Evolutionary conservation across 2,113 vertebrate genomes (phyloP), one percentile per base, ranked within the genome.

Genomic region (Ochotona curzoniae): DNA sequence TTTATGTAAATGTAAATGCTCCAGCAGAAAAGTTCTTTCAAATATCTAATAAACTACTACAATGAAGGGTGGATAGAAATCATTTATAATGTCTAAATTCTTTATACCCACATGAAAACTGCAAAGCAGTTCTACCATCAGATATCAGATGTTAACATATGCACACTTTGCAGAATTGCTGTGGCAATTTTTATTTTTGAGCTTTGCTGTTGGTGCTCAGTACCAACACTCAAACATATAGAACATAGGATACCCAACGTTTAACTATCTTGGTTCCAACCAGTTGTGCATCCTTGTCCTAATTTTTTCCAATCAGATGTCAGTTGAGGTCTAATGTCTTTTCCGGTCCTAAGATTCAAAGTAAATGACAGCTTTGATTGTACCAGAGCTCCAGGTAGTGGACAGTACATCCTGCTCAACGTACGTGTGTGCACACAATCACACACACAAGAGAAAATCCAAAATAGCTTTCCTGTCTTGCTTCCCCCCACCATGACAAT

Each of bases 401-500:
- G 28, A 69, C 83, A 83, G 81, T 18, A 54, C 14, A 26, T 76
- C 76, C 70, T 87, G 66, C 79, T 82, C 66, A 87, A 87, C 7
- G n/a, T 12, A 57, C 63, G 47, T 74, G 38, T 47, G 20, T 20
- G 51, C 35, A 71, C 25, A 80, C 35, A 80, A 70, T 32, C 64
- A 89, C n/a, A 51, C 66, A 25, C 67, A 89, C 92, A 75, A 92
- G 78, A 94, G 87, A 74, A 90, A 87, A 94, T 70, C 96, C 78
- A 80, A 96, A 97, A 97, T 97, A 97, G 87, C 90, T 94, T 17
- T 69, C 78, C 38, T 63, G 76, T 86, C 79, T 60, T 92, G 94
- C 92, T 96, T 96, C 96, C 94, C 93, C 97, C 95, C 94, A 64
- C 96, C 92, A 95, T 96, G 97, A 96, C 97, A 96, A 97, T 96